Percentiles rank a stretch among this genome's conserved stretches.
Evolutionary conservation across 2,113 vertebrate genomes (phyloP).

Genomic region (Brachionichthys hirsutus): DNA sequence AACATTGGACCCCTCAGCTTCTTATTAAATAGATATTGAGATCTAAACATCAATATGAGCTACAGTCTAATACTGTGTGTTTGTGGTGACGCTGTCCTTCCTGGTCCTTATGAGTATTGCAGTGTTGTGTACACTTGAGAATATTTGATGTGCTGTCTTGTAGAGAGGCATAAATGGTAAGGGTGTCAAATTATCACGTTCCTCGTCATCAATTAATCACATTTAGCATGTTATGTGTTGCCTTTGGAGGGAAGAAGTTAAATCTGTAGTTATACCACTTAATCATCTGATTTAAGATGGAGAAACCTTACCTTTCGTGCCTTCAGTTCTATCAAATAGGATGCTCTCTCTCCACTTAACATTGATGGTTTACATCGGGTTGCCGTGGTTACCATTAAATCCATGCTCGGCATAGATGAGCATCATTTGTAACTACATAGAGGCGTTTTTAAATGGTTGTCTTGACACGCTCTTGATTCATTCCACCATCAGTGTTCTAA

Average conservation of each 20-base stretch:
- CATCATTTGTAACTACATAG: too few relatives aligned
- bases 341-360: conserved; percentile 8
- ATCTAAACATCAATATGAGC: conserved; percentile 55
- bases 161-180: not conserved
- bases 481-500: not conserved
- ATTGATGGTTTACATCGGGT: too few relatives aligned
- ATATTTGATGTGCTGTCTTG: conserved; percentile 33
- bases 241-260: too few relatives aligned
- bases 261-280: too few relatives aligned
- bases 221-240: too few relatives aligned
- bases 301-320: conserved; percentile 5
- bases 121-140: conserved; percentile 9
- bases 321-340: not conserved
- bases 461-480: too few relatives aligned
- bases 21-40: conserved; percentile 72
- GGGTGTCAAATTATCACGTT: too few relatives aligned
- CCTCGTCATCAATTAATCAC: too few relatives aligned
- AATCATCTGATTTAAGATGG: conserved; percentile 10
- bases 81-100: conserved; percentile 20
- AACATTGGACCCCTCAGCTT: conserved; percentile 29
- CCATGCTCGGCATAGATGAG: not conserved
- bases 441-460: too few relatives aligned
- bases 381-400: too few relatives aligned
- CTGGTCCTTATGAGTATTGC: conserved; percentile 8
- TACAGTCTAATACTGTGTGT: conserved; percentile 41